Base-by-base conservation (phyloP, 1,140 invertebrate species). In the Acromyrmex heyeri region DNA sequence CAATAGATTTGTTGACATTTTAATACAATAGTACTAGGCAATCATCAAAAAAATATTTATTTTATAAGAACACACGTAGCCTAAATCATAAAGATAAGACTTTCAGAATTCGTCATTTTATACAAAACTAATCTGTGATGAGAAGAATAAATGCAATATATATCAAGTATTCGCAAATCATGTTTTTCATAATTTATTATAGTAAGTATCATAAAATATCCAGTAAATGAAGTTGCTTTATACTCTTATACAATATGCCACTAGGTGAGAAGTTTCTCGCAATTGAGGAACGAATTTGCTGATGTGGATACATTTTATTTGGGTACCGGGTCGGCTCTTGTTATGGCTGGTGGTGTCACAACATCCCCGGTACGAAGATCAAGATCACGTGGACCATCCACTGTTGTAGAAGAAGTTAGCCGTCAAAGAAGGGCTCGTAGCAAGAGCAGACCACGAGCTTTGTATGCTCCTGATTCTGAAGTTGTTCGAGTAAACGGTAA, bases 271-370 rank as follows among this genome's bases (percentile, higher is more conserved):
- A 99, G 98, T 94, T 99, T 99, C 94, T 99, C 98, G 0, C 98
- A 99, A 89, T 94, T 99, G 53, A 96, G 98, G 59, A 98, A 98
- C 92, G 98, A 99, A 92, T 98, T 98, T 92, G 97, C 98, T 1
- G 98, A 98, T 90, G 97, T 98, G 55, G 98, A 98, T 92, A 98
- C 98, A 14, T 99, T 99, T 95, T 98, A 98, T 93, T 95, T 99
- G 91, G 97, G 97, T 16, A 96, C 96, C 16, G 96, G 97, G 0
- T 94, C 96, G 38, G 95, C 95, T 0, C 95, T 95, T 61, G 94
- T 93, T 1, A 93, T 94, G 27, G 93, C 95, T 6, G 94, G 94
- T 16, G 94, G 94, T 0, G 96, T 96, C 83, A 93, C 96, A 50
- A 94, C 94, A 57, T 97, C 97, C 0, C 97, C 97, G 1, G 96